Evolutionary conservation across 2,797 vertebrate species (phyloP).

Genomic region (Echiichthys vipera): DNA sequence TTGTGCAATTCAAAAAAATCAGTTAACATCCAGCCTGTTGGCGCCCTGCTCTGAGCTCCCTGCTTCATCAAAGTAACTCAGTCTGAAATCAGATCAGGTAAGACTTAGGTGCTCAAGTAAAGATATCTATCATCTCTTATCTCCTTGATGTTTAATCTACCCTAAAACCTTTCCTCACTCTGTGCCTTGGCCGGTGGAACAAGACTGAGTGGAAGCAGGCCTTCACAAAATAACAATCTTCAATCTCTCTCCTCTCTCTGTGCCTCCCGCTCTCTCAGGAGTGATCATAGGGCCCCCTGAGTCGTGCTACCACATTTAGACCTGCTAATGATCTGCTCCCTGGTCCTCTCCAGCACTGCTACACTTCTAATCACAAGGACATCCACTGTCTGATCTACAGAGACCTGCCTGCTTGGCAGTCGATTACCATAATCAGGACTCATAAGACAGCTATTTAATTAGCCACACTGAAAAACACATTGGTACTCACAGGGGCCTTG

Average conservation of each 20-base stretch:
- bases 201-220: constrained; percentile 37
- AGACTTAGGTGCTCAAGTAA: constrained; percentile 44
- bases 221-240: constrained; percentile 43
- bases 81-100: constrained; percentile 47
- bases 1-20: neutral
- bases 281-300: constrained; percentile 50
- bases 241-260: constrained; percentile 33
- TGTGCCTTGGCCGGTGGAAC: constrained; percentile 11
- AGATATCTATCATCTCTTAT: constrained; percentile 64
- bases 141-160: constrained; percentile 64
- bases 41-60: constrained; percentile 1
- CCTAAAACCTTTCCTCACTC: constrained; percentile 15
- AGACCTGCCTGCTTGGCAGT: constrained; percentile 54
- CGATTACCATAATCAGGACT: constrained; percentile 78
- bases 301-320: constrained; percentile 58
- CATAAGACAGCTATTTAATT: constrained; percentile 79
- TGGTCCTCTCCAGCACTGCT: constrained; percentile 46
- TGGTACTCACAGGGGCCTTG: constrained; percentile 35
- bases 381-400: constrained; percentile 64
- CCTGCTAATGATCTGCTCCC: constrained; percentile 66
- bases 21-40: neutral
- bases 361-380: constrained; percentile 78
- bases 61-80: constrained; percentile 36
- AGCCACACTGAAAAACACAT: constrained; percentile 57
- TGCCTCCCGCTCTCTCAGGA: constrained; percentile 35